Conservation (phyloP, 2,797 vertebrate species). For the Oryzias sinensis region DNA sequence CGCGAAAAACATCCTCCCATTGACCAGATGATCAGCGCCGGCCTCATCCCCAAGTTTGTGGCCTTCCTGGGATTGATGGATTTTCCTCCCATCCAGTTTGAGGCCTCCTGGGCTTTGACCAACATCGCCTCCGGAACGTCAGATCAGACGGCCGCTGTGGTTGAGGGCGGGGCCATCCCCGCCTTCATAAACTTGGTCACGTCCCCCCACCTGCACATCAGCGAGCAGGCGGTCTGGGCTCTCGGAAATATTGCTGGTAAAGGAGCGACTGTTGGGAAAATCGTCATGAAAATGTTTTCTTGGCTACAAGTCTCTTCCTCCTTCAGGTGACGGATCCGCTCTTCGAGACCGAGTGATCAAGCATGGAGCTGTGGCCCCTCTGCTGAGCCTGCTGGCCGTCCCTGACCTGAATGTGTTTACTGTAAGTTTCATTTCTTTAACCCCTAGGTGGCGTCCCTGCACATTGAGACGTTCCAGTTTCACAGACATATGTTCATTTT, state of each 20-base stretch:
- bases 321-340: constrained; percentile 88
- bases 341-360: constrained; percentile 95
- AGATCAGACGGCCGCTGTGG: constrained; percentile 93
- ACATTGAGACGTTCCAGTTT: not conserved
- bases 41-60: constrained; percentile 92
- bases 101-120: constrained; percentile 96
- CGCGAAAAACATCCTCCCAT: constrained; percentile 95
- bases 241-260: constrained; percentile 96
- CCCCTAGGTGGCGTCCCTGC: constrained; percentile 49
- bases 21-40: constrained; percentile 88
- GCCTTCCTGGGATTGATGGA: constrained; percentile 82
- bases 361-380: constrained; percentile 86
- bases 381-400: constrained; percentile 86
- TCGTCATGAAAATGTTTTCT: no score
- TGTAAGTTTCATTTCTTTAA: constrained; percentile 73
- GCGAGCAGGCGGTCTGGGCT: constrained; percentile 97
- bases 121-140: constrained; percentile 96
- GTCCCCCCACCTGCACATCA: constrained; percentile 91
- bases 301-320: not conserved
- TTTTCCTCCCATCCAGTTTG: constrained; percentile 92
- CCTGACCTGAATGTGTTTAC: constrained; percentile 85
- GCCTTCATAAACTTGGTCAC: constrained; percentile 88
- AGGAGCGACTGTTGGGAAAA: not conserved
- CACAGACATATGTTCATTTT: no score
- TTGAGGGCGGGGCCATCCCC: constrained; percentile 89